Evolutionary conservation across 2,113 vertebrate species (phyloP), one percentile per base, ranked within the genome.

Genomic region (Hiodon alosoides): DNA sequence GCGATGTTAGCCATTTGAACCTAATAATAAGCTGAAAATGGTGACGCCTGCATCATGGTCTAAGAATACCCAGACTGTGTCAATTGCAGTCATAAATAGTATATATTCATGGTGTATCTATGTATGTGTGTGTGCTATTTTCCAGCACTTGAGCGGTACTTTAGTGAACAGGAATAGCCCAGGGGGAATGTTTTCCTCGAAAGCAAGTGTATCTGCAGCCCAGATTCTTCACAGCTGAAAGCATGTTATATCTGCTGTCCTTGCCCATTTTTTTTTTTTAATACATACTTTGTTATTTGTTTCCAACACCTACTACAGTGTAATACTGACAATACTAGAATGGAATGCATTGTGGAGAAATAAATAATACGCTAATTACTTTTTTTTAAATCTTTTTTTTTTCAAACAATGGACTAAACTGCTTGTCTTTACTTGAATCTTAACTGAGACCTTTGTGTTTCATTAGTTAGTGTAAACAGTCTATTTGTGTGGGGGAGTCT

Each of bases 361-460:
- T 86, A 84, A 85, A 85, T 77, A 81, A 84, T 78, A 75, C 79
- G 71, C 77, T 87, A 87, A 89, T 89, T 88, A 88, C 76, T 69
- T 70, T 59, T 78, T 68, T 61, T 72, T 78, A 74, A 59, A 77
- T 69, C 71, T 78, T 79, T 84, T 88, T 86, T 85, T 76, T 87
- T 90, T 86, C 82, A 78, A 79, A 60, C 46, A 67, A 79, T 80
- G 84, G 84, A 86, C 73, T 85, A 84, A 86, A 86, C 82, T 82
- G 80, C 79, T 79, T 73, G 76, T 81, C 75, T 74, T 89, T 83
- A 89, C 86, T 87, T 90, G 82, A 84, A 78, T 78, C 79, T 78
- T 60, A 90, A 84, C 78, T 77, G 47, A 84, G 80, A 76, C 83
- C 83, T 89, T 91, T 87, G 89, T 88, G 83, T 83, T 73, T 71